phyloP scores from a whole-genome alignment of 2,797 vertebrate species.

The Dendrocincla fuliginosa region DNA sequence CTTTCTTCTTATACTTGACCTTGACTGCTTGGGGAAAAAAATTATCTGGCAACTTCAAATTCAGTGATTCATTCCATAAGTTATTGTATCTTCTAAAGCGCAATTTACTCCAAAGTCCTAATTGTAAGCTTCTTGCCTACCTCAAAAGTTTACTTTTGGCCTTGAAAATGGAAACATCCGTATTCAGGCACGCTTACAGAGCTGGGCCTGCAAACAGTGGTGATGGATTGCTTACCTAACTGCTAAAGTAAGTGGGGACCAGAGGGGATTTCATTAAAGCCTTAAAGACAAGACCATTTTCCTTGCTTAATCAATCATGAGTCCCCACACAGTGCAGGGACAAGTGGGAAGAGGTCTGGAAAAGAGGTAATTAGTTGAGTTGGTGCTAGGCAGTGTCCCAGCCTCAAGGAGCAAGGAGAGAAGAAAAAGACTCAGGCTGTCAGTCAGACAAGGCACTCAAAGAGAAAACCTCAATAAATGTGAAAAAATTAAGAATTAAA shows the following conservation, averaged over 20 bases:
- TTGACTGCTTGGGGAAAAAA: not conserved
- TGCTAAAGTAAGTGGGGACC: not conserved
- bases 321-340: fast-evolving
- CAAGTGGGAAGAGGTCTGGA: not conserved
- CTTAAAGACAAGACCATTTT: not conserved
- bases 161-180: not conserved
- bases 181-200: not conserved
- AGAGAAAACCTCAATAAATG: not conserved
- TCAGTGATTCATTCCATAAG: not conserved
- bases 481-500: not conserved
- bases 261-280: not conserved
- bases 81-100: not conserved
- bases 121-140: not conserved
- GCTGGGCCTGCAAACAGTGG: not conserved
- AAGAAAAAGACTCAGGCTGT: not conserved
- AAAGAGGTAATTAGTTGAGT: not conserved
- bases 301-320: not conserved
- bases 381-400: fast-evolving
- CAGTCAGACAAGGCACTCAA: not conserved
- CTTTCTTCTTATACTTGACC: slow-evolving; percentile 13
- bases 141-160: not conserved
- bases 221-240: not conserved
- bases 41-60: not conserved
- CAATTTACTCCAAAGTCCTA: not conserved
- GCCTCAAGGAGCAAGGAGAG: not conserved